Evolutionary conservation across 2,888 invertebrate genomes (phyloP), one percentile per base, ranked within the genome.

Genomic region (Lamproptera curius): DNA sequence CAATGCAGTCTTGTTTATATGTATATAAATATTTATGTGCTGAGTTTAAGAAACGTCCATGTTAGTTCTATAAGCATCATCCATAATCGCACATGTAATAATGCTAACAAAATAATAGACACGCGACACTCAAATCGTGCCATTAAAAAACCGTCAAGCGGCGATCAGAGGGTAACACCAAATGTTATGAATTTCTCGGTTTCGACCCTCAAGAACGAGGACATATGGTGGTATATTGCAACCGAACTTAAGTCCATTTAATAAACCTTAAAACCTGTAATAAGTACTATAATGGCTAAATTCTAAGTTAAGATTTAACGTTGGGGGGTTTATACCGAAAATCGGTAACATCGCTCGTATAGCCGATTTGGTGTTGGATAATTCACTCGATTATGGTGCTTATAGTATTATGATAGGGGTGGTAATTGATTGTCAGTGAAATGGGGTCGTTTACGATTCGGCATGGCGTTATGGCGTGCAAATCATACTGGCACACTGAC

Each of bases 131-230:
- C 54, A 61, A 63, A 68, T 63, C 57, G 51, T 53, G 57, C 57
- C 67, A 76, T 79, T 70, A 70, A 73, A 76, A 69, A 69, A 59
- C 68, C 60, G 70, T 76, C 65, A 75, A 71, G 59, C 58, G 65
- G 53, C 66, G 63, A 70, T 80, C 75, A 74, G n/a, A 73, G 70
- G 66, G 68, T 63, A 63, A 61, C 58, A 62, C 74, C 76, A 80
- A 82, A 83, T 82, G 81, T 80, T 73, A 74, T 65, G 70, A 56
- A 57, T 58, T 70, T 65, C 61, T 52, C 52, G 48, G 43, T 46
- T 51, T 51, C 57, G 53, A 63, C 69, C 70, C 68, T 72, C 65
- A 69, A 70, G 70, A 70, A 64, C 67, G 56, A 52, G 48, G 77
- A 76, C 82, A 80, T 77, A 81, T 80, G 81, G 67, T 66, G 28